Base-by-base conservation (phyloP, 2,797 vertebrate species). In the Dermochelys coriacea region DNA sequence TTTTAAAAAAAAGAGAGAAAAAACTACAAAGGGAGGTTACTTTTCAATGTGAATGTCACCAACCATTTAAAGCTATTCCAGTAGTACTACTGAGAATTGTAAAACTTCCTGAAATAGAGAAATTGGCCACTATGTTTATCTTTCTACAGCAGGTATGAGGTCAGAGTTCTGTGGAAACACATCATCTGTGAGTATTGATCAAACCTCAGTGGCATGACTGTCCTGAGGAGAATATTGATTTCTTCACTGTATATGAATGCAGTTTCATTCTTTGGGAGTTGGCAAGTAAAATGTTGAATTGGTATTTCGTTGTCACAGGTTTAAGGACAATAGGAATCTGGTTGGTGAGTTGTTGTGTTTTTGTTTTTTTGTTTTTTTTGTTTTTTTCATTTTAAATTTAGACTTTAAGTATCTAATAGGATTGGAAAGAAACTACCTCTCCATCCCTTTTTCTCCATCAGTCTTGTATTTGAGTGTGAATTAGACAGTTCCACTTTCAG, bases 221-320 rank as follows among this genome's bases (percentile, higher is more conserved):
- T 92, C 82, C 71, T 84, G 89, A 95, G 95, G 85, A 91, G 34
- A 41, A 85, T 90, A 96, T 96, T 68, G 95, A 97, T 97, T 96
- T 95, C 78, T 95, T 92, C 54, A 82, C 87, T 88, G 78, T 87
- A 8, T 94, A 88, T 95, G 95, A 95, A 96, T 96, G 80, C 93
- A 78, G 41, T 77, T 91, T 93, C 41, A 27, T 94, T 96, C 83
- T 41, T 96, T 77, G 61, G 79, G 88, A 90, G 50, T 1, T 95
- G 92, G 74, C 0, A 0, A 50, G 47, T 84, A 57, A 94, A 92
- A 94, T 84, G 87, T 37, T 57, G 88, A 88, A 80, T 94, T 52
- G 50, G 86, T 92, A 74, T 52, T 88, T 68, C 64, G 27, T 0
- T 86, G 90, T 87, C 68, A 3, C 88, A 68, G 34, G 80, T 80